Evolutionary conservation across 2,113 vertebrate species (phyloP).

Genomic region (Crypturellus undulatus): DNA sequence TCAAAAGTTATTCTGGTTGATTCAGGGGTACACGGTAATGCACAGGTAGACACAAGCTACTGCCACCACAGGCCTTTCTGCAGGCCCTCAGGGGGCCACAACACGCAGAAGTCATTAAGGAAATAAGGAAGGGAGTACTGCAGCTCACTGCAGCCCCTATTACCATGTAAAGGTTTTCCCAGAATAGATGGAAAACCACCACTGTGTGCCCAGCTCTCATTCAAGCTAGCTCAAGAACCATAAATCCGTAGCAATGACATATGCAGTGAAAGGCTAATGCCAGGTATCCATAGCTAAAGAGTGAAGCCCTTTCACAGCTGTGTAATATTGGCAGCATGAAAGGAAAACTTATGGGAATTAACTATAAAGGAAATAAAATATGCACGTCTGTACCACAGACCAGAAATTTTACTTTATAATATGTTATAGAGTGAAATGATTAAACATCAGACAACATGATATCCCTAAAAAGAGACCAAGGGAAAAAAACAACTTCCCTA

Average conservation of each 20-base stretch:
- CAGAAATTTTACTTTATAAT: not conserved
- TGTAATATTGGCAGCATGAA: not conserved
- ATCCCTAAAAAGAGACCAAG: not conserved
- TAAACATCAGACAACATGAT: not conserved
- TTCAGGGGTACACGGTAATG: not conserved
- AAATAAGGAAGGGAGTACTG: not conserved
- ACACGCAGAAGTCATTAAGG: not conserved
- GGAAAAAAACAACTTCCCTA: not conserved
- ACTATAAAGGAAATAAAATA: not conserved
- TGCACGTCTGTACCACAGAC: not conserved
- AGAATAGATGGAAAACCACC: slow-evolving; percentile 16
- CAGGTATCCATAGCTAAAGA: not conserved
- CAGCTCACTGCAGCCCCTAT: not conserved
- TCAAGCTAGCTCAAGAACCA: not conserved
- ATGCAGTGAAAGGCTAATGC: not conserved
- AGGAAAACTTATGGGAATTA: not conserved
- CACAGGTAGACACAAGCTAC: not conserved
- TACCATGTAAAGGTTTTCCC: slow-evolving; percentile 9
- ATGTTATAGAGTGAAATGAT: not conserved
- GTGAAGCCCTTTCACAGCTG: not conserved
- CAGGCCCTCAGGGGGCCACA: not conserved
- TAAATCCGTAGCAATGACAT: not conserved
- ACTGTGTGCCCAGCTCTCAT: not conserved
- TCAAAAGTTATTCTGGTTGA: not conserved
- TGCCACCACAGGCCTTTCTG: not conserved